Evolutionary conservation across 2,888 invertebrate species (phyloP).

Genomic region (Thumatha senex): DNA sequence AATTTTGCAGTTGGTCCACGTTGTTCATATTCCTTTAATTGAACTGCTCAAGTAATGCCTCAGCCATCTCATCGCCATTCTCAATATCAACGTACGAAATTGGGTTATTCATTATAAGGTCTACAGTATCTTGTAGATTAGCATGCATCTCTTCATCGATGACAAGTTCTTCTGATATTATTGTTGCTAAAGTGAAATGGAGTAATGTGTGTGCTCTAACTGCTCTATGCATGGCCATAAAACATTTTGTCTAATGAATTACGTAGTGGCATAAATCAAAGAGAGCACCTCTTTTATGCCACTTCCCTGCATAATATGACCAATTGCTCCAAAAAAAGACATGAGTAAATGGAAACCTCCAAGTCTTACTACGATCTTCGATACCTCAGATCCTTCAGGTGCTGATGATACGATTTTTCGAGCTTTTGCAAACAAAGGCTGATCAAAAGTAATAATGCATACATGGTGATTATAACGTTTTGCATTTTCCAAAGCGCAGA

Average conservation of each 20-base stretch:
- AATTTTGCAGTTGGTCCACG: too few species aligned
- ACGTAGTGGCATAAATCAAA: constrained; percentile 39
- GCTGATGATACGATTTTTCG: constrained; percentile 41
- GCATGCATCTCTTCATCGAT: constrained; percentile 28
- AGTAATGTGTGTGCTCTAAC: constrained; percentile 46
- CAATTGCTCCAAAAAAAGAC: constrained; percentile 42
- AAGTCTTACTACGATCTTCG: constrained; percentile 30
- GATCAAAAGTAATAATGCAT: constrained; percentile 46
- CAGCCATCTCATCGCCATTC: too few species aligned
- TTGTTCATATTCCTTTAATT: too few species aligned
- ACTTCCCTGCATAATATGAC: constrained; percentile 43
- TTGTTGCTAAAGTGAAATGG: constrained; percentile 44
- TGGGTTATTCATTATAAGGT: constrained; percentile 9
- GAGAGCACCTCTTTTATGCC: constrained; percentile 38
- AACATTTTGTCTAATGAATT: constrained; percentile 37
- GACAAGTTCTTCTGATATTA: constrained; percentile 38
- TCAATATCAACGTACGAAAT: constrained; percentile 7
- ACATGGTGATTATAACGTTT: constrained; percentile 36
- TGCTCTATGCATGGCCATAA: too few species aligned
- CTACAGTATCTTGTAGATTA: constrained; percentile 7
- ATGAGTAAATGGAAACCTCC: constrained; percentile 47
- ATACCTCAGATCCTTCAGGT: constrained; percentile 20
- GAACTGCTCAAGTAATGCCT: too few species aligned
- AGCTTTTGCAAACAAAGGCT: constrained; percentile 45
- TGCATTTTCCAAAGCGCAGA: constrained; percentile 23